Percentiles rank a stretch among this genome's conserved stretches.
phyloP scores from a whole-genome alignment of 2,797 vertebrate species.

The Atherinosoma microstoma region DNA sequence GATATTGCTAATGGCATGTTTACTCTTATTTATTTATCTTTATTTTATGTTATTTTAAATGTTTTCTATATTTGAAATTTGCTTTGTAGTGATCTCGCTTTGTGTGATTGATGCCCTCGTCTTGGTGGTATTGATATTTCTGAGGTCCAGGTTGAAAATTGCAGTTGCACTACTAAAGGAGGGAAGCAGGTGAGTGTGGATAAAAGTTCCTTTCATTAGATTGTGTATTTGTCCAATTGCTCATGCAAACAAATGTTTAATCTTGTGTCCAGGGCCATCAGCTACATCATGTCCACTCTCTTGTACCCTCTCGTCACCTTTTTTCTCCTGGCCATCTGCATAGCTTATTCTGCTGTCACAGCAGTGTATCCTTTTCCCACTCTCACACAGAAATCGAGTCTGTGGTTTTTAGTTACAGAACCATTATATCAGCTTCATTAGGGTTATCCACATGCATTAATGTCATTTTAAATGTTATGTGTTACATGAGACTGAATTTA shows the following conservation, averaged over 20 bases:
- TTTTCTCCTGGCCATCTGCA: constrained; percentile 91
- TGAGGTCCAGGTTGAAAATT: constrained; percentile 89
- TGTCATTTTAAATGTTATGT: background rate
- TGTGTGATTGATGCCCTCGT: constrained; percentile 86
- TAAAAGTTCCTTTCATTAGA: background rate
- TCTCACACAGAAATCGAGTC: background rate
- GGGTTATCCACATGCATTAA: background rate
- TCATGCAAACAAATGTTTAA: background rate
- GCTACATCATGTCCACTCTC: constrained; percentile 91
- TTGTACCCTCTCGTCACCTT: constrained; percentile 95
- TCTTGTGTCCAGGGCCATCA: constrained; percentile 87
- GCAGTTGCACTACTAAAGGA: constrained; percentile 93
- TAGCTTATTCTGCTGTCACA: constrained; percentile 92
- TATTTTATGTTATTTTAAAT: no score
- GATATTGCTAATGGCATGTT: background rate
- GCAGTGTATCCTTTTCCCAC: constrained; percentile 95
- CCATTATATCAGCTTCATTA: background rate
- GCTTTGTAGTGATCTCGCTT: constrained; percentile 89
- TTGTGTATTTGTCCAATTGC: background rate
- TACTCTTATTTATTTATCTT: no score
- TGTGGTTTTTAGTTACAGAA: background rate
- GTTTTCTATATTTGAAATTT: constrained; percentile 7
- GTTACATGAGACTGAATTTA: background rate
- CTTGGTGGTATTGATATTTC: constrained; percentile 90
- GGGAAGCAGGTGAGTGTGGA: constrained; percentile 89